These are phyloP conservation scores for Bambusicola thoracicus DNA, from an alignment of 2,113 vertebrate species.

Conservation along the genomic window DNA sequence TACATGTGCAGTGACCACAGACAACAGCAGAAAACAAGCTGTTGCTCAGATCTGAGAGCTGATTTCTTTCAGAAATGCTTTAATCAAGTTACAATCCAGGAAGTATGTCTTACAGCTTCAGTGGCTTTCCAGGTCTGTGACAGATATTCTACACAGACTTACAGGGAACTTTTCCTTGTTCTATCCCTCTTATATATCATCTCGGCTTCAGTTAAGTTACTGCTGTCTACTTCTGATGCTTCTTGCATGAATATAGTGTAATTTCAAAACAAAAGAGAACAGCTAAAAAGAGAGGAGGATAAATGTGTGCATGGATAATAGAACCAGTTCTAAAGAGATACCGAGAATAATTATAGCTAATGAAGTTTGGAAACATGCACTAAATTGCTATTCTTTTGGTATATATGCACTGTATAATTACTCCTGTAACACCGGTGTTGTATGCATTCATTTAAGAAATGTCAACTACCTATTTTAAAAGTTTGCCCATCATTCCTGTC, in stretches of 20 bases:
- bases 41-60: neutral
- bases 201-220: neutral
- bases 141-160: neutral
- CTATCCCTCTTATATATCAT: neutral
- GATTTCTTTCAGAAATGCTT: neutral
- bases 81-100: neutral
- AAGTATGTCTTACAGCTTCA: neutral
- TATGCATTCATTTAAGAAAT: neutral
- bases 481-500: neutral
- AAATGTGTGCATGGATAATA: neutral
- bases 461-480: neutral
- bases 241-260: neutral
- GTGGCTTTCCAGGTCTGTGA: neutral
- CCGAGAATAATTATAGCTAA: neutral
- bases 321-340: neutral
- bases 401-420: neutral
- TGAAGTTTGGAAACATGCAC: neutral
- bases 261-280: constrained; percentile 5
- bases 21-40: neutral
- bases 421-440: neutral
- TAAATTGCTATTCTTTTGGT: neutral
- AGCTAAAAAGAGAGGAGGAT: neutral
- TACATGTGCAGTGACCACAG: neutral
- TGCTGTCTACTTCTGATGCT: neutral
- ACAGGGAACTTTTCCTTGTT: neutral